A percentile compares a stretch with the other conserved stretches of the same genome.
Evolutionary conservation across 2,888 invertebrate genomes (phyloP).

Genomic region (Himalopsyche tibetana): DNA sequence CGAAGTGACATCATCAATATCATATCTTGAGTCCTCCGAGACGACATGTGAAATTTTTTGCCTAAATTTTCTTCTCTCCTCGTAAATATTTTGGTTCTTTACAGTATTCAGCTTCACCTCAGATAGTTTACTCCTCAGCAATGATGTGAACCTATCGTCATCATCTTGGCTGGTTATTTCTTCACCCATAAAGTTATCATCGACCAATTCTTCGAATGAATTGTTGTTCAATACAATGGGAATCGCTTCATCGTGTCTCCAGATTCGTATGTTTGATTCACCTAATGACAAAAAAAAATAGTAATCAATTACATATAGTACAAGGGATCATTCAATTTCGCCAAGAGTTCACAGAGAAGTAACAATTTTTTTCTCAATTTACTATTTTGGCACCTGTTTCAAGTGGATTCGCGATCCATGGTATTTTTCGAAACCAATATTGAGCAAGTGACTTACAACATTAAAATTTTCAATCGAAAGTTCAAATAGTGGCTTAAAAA

Average conservation of each 20-base stretch:
- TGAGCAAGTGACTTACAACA: no score
- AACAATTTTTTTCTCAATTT: no score
- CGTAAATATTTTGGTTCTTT: slow-evolving; percentile 46
- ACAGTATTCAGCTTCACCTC: slow-evolving; percentile 61
- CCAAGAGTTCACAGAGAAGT: no score
- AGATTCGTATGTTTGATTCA: slow-evolving; percentile 50
- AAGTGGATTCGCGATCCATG: no score
- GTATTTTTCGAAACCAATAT: no score
- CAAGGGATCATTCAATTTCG: no score
- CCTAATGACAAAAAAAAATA: neutral
- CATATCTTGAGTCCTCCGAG: slow-evolving; percentile 54
- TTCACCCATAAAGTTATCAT: slow-evolving; percentile 43
- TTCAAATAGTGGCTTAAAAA: no score
- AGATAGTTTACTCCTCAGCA: slow-evolving; percentile 56
- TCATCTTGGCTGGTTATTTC: slow-evolving; percentile 24
- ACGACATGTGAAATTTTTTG: slow-evolving; percentile 53
- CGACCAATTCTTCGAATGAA: slow-evolving; percentile 2
- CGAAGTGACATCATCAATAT: slow-evolving; percentile 21
- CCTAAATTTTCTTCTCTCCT: slow-evolving; percentile 57
- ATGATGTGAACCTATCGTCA: slow-evolving; percentile 54
- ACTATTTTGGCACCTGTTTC: no score
- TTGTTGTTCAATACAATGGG: slow-evolving; percentile 55
- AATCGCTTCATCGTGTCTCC: slow-evolving; percentile 60
- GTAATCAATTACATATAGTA: no score
- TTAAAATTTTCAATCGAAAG: no score